Conservation (phyloP, 1,140 invertebrate genomes). For the Drosophila murphyi region DNA sequence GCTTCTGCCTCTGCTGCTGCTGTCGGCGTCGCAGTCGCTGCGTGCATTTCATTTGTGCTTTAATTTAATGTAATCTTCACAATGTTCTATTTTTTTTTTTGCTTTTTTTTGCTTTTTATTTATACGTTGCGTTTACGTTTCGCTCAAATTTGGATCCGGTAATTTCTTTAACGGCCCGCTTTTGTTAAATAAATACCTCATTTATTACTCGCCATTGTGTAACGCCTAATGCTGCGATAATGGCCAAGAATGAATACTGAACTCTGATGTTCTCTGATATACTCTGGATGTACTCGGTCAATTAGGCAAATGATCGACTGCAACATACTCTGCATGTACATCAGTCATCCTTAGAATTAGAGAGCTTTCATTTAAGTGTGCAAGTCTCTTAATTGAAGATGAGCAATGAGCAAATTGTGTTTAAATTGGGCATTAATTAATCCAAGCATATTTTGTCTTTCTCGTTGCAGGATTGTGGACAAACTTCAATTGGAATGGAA, state of each 20-base stretch:
- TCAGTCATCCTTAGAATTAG: neutral
- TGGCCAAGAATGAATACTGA: conserved; percentile 7
- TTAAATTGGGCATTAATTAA: conserved; percentile 23
- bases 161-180: conserved; percentile 32
- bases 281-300: neutral
- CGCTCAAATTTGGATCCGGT: conserved; percentile 22
- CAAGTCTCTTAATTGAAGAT: too few species aligned
- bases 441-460: conserved; percentile 18
- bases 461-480: conserved; percentile 36
- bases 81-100: conserved; percentile 51
- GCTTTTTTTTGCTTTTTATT: neutral
- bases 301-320: neutral
- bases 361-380: too few species aligned
- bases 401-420: neutral
- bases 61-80: conserved; percentile 64
- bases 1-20: neutral
- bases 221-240: conserved; percentile 29
- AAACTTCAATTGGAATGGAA: conserved; percentile 39
- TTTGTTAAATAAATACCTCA: conserved; percentile 45
- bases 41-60: conserved; percentile 61
- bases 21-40: conserved; percentile 20
- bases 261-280: neutral
- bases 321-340: neutral
- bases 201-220: conserved; percentile 47
- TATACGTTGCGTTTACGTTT: neutral